These are phyloP conservation scores for Setipinna tenuifilis DNA, from an alignment of 2,797 vertebrate species.

Conservation along the genomic window DNA sequence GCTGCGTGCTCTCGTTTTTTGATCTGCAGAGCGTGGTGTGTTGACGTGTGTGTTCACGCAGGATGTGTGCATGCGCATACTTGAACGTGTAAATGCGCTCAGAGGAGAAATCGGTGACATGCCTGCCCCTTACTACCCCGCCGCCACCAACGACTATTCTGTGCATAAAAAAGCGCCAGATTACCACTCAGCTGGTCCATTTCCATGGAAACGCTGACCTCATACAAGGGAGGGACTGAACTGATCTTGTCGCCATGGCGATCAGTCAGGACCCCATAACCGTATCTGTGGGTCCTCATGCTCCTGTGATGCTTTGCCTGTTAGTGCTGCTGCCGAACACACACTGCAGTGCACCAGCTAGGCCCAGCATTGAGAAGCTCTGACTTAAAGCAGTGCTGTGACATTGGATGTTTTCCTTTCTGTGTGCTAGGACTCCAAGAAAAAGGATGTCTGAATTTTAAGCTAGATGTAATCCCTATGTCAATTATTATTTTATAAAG, in stretches of 20 bases:
- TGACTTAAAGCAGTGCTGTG: no score
- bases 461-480: neutral
- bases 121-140: slow-evolving; percentile 34
- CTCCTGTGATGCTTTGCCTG: neutral
- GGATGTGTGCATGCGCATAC: neutral
- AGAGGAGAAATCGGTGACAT: slow-evolving; percentile 35
- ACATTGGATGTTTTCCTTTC: neutral
- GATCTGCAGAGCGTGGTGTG: slow-evolving; percentile 51
- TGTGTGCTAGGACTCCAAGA: neutral
- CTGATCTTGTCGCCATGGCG: slow-evolving; percentile 72
- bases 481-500: neutral
- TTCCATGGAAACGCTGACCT: slow-evolving; percentile 64
- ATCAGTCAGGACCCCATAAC: slow-evolving; percentile 74
- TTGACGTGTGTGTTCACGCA: neutral
- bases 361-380: neutral
- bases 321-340: neutral
- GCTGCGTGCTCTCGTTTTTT: slow-evolving; percentile 40
- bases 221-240: slow-evolving; percentile 66
- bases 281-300: slow-evolving; percentile 56
- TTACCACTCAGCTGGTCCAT: slow-evolving; percentile 66
- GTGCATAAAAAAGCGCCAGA: slow-evolving; percentile 71
- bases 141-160: slow-evolving; percentile 49
- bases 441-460: neutral
- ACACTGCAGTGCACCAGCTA: neutral
- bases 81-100: slow-evolving; percentile 36